A percentile compares a stretch with the other conserved stretches of the same genome.
Evolutionary conservation across 2,888 invertebrate genomes (phyloP).

Genomic region (Ectropis crepuscularia): DNA sequence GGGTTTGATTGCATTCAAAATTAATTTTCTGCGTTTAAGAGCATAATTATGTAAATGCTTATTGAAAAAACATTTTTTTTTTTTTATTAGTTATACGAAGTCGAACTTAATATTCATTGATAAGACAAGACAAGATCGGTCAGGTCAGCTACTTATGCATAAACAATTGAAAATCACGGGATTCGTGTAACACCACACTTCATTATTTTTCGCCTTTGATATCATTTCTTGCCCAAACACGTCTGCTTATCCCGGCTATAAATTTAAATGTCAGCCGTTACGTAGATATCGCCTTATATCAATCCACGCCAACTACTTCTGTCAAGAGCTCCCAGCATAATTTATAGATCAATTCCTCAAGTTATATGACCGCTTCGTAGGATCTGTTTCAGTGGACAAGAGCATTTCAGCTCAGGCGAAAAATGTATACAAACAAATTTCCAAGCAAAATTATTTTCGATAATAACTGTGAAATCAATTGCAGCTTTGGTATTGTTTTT

Average conservation of each 20-base stretch:
- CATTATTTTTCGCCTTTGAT: constrained; percentile 36
- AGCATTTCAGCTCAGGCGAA: constrained; percentile 11
- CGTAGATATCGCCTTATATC: constrained; percentile 68
- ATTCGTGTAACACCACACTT: constrained; percentile 1
- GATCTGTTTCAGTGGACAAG: constrained; percentile 16
- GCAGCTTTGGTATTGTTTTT: no score
- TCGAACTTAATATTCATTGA: no score
- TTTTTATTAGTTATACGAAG: no score
- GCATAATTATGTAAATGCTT: no score
- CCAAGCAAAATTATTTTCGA: not conserved
- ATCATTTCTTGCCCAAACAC: constrained; percentile 39
- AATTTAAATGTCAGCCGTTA: constrained; percentile 63
- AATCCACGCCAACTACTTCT: constrained; percentile 71
- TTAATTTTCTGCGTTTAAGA: no score
- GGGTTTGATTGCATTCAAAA: no score
- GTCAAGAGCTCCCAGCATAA: constrained; percentile 63
- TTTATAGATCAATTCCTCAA: constrained; percentile 66
- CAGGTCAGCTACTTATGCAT: no score
- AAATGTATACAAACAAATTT: not conserved
- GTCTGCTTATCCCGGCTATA: constrained; percentile 59
- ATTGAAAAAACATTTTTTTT: no score
- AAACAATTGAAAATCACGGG: no score
- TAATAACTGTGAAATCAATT: not conserved
- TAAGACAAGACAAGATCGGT: no score
- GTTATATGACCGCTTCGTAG: constrained; percentile 50